Percentiles rank a stretch among this genome's conserved stretches.
phyloP scores from a whole-genome alignment of 2,797 vertebrate genomes.

The Crocodylus rhombifer region DNA sequence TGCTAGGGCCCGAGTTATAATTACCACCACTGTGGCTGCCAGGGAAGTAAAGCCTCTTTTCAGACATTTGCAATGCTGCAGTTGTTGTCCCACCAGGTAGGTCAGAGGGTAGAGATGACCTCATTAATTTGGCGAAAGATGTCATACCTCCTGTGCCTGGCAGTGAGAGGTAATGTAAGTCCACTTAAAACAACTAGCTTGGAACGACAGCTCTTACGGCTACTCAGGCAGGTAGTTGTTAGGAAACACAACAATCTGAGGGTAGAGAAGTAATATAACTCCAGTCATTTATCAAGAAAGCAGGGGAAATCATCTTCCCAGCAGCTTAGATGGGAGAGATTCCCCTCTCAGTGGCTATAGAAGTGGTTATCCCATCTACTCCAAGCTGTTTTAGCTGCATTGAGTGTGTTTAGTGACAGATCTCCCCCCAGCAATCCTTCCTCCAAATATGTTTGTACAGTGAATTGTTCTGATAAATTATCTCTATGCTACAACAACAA shows the following conservation, averaged over 20 bases:
- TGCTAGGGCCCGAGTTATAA: neutral
- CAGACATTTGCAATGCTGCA: neutral
- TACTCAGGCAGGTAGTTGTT: neutral
- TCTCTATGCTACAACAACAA: conserved; percentile 13
- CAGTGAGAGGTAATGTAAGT: neutral
- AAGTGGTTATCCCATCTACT: conserved; percentile 17
- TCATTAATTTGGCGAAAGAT: neutral
- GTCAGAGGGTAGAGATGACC: accelerated
- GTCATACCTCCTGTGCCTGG: neutral
- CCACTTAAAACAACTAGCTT: neutral
- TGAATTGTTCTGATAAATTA: neutral
- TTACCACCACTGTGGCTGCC: neutral
- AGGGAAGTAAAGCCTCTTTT: neutral
- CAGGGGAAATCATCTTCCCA: conserved; percentile 6
- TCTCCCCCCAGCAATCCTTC: neutral
- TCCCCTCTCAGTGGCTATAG: conserved; percentile 49
- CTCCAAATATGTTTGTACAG: neutral
- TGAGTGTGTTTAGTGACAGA: neutral
- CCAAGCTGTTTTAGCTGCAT: neutral
- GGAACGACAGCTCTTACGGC: neutral
- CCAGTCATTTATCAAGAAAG: neutral
- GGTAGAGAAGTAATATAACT: neutral
- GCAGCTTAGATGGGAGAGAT: neutral
- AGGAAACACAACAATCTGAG: neutral
- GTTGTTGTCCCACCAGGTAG: neutral